These are phyloP conservation scores for Drosophila buzzatii DNA, from an alignment of 2,888 invertebrate genomes.

Conservation along the genomic window DNA sequence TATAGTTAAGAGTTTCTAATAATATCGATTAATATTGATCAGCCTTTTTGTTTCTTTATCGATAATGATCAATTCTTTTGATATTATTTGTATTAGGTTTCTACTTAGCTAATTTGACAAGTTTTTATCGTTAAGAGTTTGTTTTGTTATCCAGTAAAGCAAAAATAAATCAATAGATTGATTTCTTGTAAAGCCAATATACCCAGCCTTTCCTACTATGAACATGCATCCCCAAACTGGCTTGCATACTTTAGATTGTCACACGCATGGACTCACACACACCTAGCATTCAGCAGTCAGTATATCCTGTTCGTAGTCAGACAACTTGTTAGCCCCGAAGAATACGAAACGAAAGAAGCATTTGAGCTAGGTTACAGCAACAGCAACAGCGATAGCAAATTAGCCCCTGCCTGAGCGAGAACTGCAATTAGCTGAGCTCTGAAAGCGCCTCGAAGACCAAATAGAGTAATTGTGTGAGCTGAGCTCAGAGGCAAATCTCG, in stretches of 20 bases:
- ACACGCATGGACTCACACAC: slow-evolving; percentile 6
- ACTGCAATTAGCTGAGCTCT: slow-evolving; percentile 5
- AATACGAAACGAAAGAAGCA: slow-evolving; percentile 5
- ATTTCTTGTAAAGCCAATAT: neutral
- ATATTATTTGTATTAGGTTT: no score
- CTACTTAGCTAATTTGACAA: no score
- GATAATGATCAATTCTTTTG: no score
- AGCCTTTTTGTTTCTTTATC: no score
- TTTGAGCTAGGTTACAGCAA: slow-evolving; percentile 13
- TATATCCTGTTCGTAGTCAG: slow-evolving; percentile 57
- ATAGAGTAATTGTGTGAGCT: neutral
- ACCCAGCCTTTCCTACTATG: neutral
- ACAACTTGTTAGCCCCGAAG: slow-evolving; percentile 33
- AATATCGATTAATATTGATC: no score
- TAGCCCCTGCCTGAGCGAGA: neutral
- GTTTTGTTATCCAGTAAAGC: no score
- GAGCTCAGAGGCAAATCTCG: neutral
- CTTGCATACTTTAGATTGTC: slow-evolving; percentile 16
- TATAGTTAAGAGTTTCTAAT: no score
- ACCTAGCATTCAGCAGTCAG: neutral
- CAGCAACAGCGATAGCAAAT: slow-evolving; percentile 6
- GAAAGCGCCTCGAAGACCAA: slow-evolving; percentile 2
- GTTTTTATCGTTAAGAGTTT: no score
- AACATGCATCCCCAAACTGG: slow-evolving; percentile 27
- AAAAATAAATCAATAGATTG: no score